phyloP scores from a whole-genome alignment of 2,888 invertebrate species.

The Neoscelio sp. region DNA sequence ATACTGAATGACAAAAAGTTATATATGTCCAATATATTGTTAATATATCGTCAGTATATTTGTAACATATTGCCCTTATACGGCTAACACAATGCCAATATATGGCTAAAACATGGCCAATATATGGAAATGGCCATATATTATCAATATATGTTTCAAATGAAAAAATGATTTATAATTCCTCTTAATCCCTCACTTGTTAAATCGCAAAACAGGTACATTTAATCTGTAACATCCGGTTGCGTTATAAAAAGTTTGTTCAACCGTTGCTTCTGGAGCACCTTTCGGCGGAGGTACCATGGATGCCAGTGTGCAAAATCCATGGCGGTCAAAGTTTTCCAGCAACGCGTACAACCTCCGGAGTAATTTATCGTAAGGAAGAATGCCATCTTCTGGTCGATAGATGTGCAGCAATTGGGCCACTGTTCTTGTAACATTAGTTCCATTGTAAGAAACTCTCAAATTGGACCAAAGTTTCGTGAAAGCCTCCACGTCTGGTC shows the following conservation, averaged over 20 bases:
- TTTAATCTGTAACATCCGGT: constrained; percentile 73
- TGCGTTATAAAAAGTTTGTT: constrained; percentile 73
- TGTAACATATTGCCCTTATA: no score
- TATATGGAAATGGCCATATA: no score
- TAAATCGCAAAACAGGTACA: constrained; percentile 69
- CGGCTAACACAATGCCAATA: no score
- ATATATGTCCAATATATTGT: no score
- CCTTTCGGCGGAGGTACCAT: constrained; percentile 74
- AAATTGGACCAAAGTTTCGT: constrained; percentile 73
- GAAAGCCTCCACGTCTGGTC: constrained; percentile 70
- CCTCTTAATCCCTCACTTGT: constrained; percentile 36
- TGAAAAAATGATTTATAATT: background rate
- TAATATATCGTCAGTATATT: no score
- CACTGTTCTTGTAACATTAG: constrained; percentile 73
- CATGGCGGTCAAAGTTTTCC: constrained; percentile 72
- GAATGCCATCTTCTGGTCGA: constrained; percentile 76
- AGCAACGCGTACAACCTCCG: constrained; percentile 72
- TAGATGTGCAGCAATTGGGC: constrained; percentile 76
- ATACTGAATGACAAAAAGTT: no score
- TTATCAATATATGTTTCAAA: no score
- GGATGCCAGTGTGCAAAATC: constrained; percentile 74
- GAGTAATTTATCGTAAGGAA: constrained; percentile 74
- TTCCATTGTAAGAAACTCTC: constrained; percentile 71
- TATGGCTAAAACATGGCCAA: no score
- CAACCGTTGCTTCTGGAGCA: constrained; percentile 69